Base-by-base conservation (phyloP, 2,888 invertebrate genomes). In the Cactoblastis cactorum region DNA sequence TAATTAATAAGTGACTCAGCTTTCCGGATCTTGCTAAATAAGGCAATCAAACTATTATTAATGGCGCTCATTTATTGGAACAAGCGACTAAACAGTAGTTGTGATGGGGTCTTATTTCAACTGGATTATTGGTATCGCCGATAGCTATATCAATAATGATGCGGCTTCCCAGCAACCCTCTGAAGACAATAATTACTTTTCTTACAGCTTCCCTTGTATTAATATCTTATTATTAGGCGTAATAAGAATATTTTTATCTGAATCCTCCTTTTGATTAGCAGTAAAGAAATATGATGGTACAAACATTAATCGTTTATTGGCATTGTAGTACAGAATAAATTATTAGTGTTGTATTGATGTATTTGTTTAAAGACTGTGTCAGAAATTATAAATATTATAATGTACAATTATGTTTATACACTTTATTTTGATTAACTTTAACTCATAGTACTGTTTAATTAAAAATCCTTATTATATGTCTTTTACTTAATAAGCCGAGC, bases 1-100 rank as follows among this genome's bases (percentile, higher is more conserved):
- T 2, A 6, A 1, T 17, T 11, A 24, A 28, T 28, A 28, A 43
- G 28, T 28, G 22, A 28, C 6, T 15, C 15, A 17, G 3, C 43
- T 14, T 14, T 43, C n/a, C 28, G 17, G 17, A 9, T 41, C 14
- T 12, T 19, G 33, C 33, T 12, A 35, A 46, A 22, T 46, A 46
- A 46, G 35, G 35, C 46, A 46, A 46, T 46, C 35, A 46, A 46
- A 46, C 46, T 22, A 46, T 46, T 46, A 46, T 46, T 46, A 34
- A 34, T 14, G 11, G 15, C 34, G 18, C 35, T 46, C 35, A 46
- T 46, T 46, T 46, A 46, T 46, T 35, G 46, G 14, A 14, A 46
- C 34, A 46, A 46, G 34, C 46, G 35, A 46, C 35, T 46, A 35
- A 46, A 46, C 46, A 46, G 34, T 46, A 35, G 19, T 46, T n/a